phyloP scores from a whole-genome alignment of 2,113 vertebrate genomes.

The Dipodomys stephensi region DNA sequence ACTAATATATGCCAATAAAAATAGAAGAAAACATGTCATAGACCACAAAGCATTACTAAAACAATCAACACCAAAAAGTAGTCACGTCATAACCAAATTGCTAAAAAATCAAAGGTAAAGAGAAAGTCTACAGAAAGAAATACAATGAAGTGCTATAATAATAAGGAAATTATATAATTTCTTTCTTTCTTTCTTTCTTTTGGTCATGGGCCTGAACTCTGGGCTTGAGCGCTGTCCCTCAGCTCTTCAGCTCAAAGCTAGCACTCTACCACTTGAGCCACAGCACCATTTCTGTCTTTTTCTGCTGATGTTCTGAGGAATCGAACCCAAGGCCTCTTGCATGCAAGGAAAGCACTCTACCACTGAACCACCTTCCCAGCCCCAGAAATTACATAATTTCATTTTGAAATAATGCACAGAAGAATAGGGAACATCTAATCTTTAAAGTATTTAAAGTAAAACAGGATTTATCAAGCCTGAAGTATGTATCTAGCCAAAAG shows the following conservation, averaged over 20 bases:
- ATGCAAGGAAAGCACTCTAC: no score
- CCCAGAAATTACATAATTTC: background rate
- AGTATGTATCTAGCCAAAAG: conserved; percentile 1
- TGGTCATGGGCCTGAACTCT: no score
- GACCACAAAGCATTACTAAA: conserved; percentile 24
- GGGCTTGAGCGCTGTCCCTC: no score
- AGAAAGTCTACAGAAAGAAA: conserved; percentile 36
- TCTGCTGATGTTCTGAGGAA: no score
- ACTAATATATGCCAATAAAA: no score
- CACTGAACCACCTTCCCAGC: no score
- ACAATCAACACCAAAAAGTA: background rate
- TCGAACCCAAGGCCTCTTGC: no score
- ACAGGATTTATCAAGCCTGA: background rate
- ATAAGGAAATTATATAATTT: background rate
- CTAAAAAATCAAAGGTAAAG: background rate
- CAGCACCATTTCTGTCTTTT: no score
- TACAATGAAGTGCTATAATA: background rate
- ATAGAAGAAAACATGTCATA: background rate
- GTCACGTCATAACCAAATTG: background rate
- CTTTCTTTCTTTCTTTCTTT: background rate
- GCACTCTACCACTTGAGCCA: no score
- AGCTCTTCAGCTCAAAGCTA: no score
- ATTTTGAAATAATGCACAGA: background rate
- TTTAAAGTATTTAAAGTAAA: conserved; percentile 30
- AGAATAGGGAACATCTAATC: background rate